These are phyloP conservation scores for Neoscelio sp. DNA, from an alignment of 2,888 invertebrate species.

Conservation along the genomic window DNA sequence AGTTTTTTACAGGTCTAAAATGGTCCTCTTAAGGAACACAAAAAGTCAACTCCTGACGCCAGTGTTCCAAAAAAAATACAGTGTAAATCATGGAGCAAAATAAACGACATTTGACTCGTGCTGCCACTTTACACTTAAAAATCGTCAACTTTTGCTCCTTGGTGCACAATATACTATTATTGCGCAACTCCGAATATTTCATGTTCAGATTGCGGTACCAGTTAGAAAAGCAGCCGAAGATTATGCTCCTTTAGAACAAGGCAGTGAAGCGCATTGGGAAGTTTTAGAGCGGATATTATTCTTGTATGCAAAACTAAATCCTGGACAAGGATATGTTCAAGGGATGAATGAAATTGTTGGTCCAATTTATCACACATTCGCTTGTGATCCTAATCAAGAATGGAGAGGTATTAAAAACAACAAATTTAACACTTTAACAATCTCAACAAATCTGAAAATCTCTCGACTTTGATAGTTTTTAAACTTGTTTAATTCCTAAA, in stretches of 20 bases:
- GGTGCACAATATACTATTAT: too few species aligned
- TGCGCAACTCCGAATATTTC: background rate
- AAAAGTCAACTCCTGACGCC: too few species aligned
- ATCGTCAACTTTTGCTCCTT: too few species aligned
- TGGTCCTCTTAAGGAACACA: too few species aligned
- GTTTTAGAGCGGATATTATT: conserved; percentile 98
- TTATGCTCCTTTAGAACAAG: conserved; percentile 93
- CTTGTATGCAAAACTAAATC: conserved; percentile 98
- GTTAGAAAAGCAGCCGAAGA: conserved; percentile 91
- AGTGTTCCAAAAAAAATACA: too few species aligned
- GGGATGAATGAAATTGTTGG: conserved; percentile 99
- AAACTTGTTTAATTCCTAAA: too few species aligned
- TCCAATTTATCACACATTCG: conserved; percentile 98
- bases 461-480: too few species aligned
- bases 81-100: too few species aligned
- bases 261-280: conserved; percentile 99
- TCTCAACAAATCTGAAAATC: too few species aligned
- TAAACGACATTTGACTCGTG: too few species aligned
- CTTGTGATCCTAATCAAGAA: conserved; percentile 92
- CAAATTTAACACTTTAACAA: background rate
- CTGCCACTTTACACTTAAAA: too few species aligned
- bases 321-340: conserved; percentile 97
- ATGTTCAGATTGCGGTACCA: conserved; percentile 87
- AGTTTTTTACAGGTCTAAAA: too few species aligned
- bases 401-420: conserved; percentile 87